Percentiles rank a stretch among this genome's conserved stretches.
Evolutionary conservation across 2,888 invertebrate species (phyloP).

Genomic region (Amphipyra tragopoginis): DNA sequence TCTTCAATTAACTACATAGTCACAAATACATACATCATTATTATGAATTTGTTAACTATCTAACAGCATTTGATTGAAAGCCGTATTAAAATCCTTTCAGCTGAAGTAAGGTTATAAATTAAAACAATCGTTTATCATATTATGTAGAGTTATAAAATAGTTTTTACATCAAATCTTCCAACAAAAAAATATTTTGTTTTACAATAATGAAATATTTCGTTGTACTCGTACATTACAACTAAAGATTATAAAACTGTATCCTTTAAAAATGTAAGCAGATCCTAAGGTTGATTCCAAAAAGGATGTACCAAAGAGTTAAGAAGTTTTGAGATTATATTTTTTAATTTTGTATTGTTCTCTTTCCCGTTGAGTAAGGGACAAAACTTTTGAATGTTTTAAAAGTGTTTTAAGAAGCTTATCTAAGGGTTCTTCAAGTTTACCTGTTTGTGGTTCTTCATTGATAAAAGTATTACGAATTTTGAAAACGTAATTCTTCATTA

Average conservation of each 20-base stretch:
- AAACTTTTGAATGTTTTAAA: slow-evolving; percentile 38
- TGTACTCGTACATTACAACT: not conserved
- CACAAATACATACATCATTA: not conserved
- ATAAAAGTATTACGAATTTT: slow-evolving; percentile 26
- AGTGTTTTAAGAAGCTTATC: slow-evolving; percentile 44
- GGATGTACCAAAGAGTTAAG: slow-evolving; percentile 22
- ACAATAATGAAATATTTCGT: not conserved
- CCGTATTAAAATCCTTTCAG: slow-evolving; percentile 10
- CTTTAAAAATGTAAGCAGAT: slow-evolving; percentile 27
- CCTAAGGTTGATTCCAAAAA: slow-evolving; percentile 25
- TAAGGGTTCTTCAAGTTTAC: slow-evolving; percentile 44
- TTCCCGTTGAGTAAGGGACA: slow-evolving; percentile 24
- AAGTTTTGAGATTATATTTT: slow-evolving; percentile 35
- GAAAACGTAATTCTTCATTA: slow-evolving; percentile 3
- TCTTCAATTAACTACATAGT: not conserved
- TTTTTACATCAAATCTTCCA: too few relatives aligned
- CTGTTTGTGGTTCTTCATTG: slow-evolving; percentile 32
- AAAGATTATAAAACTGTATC: slow-evolving; percentile 11
- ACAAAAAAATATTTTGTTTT: not conserved
- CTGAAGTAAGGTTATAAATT: not conserved
- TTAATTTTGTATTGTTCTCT: slow-evolving; percentile 41
- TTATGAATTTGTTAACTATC: not conserved
- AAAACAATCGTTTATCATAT: too few relatives aligned
- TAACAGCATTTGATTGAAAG: slow-evolving; percentile 10
- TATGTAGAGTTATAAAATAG: too few relatives aligned